Percentiles rank a stretch among this genome's conserved stretches.
Conservation (phyloP, 2,113 vertebrate species). For the Serinus canaria region DNA sequence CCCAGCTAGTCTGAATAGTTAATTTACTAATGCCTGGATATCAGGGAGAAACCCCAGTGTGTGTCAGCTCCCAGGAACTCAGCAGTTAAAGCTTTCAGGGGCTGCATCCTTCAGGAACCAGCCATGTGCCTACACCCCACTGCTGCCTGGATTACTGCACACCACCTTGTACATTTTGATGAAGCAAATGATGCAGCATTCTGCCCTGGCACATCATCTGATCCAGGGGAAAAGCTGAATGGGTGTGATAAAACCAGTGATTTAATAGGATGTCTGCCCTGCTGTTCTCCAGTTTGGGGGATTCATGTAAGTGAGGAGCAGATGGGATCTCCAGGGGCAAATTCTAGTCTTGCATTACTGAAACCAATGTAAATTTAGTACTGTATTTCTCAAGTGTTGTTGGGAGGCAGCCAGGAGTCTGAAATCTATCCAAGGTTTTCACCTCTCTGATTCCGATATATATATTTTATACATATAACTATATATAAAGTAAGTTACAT, state of each 20-base stretch:
- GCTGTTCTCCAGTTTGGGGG: conserved; percentile 57
- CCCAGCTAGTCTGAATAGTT: neutral
- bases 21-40: neutral
- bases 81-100: neutral
- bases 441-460: conserved; percentile 17
- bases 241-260: conserved; percentile 48
- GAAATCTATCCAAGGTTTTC: conserved; percentile 52
- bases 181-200: conserved; percentile 34
- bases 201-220: conserved; percentile 43
- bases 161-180: neutral
- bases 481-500: neutral
- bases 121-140: neutral
- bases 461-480: neutral
- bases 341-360: conserved; percentile 38
- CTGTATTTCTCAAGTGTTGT: conserved; percentile 34
- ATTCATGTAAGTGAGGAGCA: conserved; percentile 56
- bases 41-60: neutral
- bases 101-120: neutral
- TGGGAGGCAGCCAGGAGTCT: conserved; percentile 13
- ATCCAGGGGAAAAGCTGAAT: conserved; percentile 49
- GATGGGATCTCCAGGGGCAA: conserved; percentile 61
- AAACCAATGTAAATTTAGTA: conserved; percentile 59
- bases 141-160: neutral
- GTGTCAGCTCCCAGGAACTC: neutral
- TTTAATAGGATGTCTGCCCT: conserved; percentile 60